Evolutionary conservation across 2,113 vertebrate genomes (phyloP), one percentile per base, ranked within the genome.

Genomic region (Panurus biarmicus): DNA sequence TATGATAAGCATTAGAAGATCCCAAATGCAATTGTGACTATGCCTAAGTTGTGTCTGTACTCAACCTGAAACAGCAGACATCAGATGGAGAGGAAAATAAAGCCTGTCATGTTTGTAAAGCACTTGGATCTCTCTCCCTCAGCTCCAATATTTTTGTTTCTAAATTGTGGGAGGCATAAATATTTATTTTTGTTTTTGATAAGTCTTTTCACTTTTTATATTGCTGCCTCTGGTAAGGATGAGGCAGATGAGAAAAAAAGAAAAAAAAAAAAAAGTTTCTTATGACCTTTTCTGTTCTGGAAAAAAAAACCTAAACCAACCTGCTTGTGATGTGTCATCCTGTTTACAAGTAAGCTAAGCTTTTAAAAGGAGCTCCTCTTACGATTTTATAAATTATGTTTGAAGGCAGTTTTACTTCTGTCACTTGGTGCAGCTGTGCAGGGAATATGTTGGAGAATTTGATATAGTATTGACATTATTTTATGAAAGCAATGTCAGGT

Each of bases 391-490:
- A 93, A 94, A 93, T 96, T 94, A 94, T 31, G 22, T 93, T 65
- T 89, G 92, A 96, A 96, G 72, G 84, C 78, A 71, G 58, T 75
- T 86, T 94, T 95, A 83, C 93, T 95, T 95, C 82, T 93, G 83
- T 93, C 56, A 74, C 60, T 96, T 87, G 53, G 50, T 88, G 84
- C 96, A 97, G 80, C 86, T 97, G 95, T 81, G 48, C 61, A 51
- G 81, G 90, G 67, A 85, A 58, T 90, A 71, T 69, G 73, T 31
- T 84, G 71, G 78, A 94, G 70, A 97, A 96, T 93, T 91, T 96
- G 88, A 97, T 95, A 73, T 84, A 95, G 72, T 84, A 95, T 90
- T 96, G 96, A 94, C 92, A 90, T 93, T 96, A 96, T 86, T 97
- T 96, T 94, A 93, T 96, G 91, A 97, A 97, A 95, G 85, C 47